Conservation (phyloP, 2,888 invertebrate species). For the Cacoxenus indagator region DNA sequence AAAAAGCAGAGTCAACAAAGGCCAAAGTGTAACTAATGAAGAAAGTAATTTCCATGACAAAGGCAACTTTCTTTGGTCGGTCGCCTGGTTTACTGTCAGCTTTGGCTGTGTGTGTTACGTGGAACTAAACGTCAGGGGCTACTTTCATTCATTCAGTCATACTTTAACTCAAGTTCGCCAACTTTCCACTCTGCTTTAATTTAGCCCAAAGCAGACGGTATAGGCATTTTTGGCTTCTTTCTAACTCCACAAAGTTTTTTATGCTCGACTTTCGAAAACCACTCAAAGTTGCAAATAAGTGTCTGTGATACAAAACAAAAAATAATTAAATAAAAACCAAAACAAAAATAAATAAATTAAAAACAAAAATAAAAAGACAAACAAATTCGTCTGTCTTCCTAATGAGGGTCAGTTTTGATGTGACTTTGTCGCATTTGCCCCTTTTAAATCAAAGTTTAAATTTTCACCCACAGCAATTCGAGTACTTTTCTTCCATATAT, state of each 20-base stretch:
- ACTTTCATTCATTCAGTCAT: neutral
- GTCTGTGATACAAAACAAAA: neutral
- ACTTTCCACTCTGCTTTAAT: conserved; percentile 33
- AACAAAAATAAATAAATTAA: neutral
- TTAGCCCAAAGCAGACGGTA: conserved; percentile 32
- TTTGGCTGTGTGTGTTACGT: neutral
- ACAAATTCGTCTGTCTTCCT: conserved; percentile 27
- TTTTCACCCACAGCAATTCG: conserved; percentile 40
- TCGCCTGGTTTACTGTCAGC: neutral
- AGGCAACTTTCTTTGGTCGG: conserved; percentile 38
- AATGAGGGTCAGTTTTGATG: conserved; percentile 52
- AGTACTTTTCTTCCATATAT: neutral
- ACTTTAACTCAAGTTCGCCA: conserved; percentile 11
- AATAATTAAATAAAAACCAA: neutral
- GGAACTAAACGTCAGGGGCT: neutral
- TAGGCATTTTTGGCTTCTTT: conserved; percentile 41
- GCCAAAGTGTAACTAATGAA: conserved; percentile 64
- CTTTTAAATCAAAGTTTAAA: conserved; percentile 39
- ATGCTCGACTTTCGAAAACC: conserved; percentile 16
- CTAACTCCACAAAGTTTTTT: conserved; percentile 33
- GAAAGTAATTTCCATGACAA: conserved; percentile 66
- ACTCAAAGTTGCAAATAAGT: neutral
- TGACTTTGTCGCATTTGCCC: conserved; percentile 26
- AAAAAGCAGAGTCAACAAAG: conserved; percentile 32
- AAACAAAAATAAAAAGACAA: neutral